Conservation (phyloP, 2,113 vertebrate species). For the Micromys minutus region DNA sequence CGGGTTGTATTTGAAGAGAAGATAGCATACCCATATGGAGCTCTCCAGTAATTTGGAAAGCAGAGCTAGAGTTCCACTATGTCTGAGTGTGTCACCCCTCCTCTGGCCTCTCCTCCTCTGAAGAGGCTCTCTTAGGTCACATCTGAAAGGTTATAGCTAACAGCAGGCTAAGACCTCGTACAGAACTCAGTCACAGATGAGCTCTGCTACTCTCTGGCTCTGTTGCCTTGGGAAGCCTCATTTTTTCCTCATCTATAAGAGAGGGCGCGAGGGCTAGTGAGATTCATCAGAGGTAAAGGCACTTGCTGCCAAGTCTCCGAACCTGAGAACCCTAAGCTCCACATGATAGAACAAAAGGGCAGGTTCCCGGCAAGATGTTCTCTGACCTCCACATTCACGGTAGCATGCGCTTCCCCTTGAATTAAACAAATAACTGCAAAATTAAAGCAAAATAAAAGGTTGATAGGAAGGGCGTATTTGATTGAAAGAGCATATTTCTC, state of each 20-base stretch:
- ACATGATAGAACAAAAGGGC: not conserved
- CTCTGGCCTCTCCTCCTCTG: not conserved
- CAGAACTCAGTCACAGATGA: not conserved
- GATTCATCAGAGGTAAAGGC: not conserved
- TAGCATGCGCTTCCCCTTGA: not conserved
- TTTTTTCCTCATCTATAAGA: constrained; percentile 3
- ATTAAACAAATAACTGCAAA: not conserved
- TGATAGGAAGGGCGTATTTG: not conserved
- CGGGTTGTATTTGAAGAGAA: not conserved
- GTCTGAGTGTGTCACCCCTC: not conserved
- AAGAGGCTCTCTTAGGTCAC: not conserved
- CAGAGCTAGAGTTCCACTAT: not conserved
- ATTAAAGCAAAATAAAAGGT: not conserved
- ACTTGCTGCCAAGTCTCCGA: not conserved
- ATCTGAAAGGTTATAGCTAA: not conserved
- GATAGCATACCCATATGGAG: not conserved
- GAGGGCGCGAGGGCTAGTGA: not conserved
- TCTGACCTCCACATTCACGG: not conserved
- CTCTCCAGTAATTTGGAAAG: not conserved
- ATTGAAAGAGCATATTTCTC: not conserved
- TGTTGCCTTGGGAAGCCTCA: not conserved
- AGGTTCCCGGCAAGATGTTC: not conserved
- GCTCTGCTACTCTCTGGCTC: not conserved
- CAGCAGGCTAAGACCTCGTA: not conserved
- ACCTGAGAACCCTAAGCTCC: not conserved